Evolutionary conservation across 2,113 vertebrate genomes (phyloP), one percentile per base, ranked within the genome.

Genomic region (Passer domesticus): DNA sequence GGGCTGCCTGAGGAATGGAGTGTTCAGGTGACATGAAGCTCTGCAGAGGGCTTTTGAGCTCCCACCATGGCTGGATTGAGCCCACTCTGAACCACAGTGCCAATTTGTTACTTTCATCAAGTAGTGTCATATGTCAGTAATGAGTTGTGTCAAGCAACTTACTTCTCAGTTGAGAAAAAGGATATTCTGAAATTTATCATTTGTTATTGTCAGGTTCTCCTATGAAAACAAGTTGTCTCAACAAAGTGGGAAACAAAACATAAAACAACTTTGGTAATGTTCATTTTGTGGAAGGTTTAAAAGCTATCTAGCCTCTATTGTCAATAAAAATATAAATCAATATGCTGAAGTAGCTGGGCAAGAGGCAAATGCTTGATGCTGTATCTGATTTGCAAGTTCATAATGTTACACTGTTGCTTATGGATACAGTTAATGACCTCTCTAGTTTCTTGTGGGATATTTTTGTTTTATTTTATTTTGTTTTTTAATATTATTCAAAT

Each of bases 211-310:
- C 33, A 35, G 24, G 8, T 72, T 72, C 44, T 90, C 6, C 19
- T 27, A 35, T 8, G 15, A 91, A 93, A 94, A 69, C 46, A 75
- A 75, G 20, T 74, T 82, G 5, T 44, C 35, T 68, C n/a, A 68
- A n/a, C 17, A 81, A 75, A 89, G 31, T 41, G 46, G 53, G 23
- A 82, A 89, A 82, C 49, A 84, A 95, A 89, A 91, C 16, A 60
- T 47, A 49, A 75, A 89, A 5, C 15, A 68, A 15, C 20, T 53
- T 30, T 68, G 11, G 25, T 37, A 78, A 75, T 55, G 28, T 64
- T 92, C 17, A 39, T 35, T 69, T 35, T 44, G 44, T 19, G 2
- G 37, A 88, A 90, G 24, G 5, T 83, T 93, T 95, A 87, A 95
- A 95, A 79, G 9, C 25, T 52, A 43, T 58, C 67, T 85, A 56